Conservation (phyloP, 2,797 vertebrate species). For the Myotis vivesi region DNA sequence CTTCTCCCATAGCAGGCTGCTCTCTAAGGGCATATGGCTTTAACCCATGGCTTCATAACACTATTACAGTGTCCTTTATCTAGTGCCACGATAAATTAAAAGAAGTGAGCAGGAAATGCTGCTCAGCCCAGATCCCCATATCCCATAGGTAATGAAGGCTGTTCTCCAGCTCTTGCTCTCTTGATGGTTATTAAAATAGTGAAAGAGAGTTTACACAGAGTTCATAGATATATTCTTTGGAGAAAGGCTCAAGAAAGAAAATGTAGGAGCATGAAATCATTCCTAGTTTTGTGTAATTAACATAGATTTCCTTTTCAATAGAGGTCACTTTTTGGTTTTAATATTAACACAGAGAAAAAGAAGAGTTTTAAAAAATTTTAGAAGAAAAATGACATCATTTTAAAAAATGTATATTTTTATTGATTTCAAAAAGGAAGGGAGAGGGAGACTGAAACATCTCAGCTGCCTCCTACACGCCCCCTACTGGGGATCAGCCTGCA, state of each 20-base stretch:
- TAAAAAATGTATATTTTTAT: no score
- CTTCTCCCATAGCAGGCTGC: not conserved
- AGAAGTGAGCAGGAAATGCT: not conserved
- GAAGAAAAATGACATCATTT: not conserved
- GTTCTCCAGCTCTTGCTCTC: not conserved
- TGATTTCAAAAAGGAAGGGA: no score
- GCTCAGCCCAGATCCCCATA: not conserved
- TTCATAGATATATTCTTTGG: not conserved
- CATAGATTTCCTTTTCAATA: not conserved
- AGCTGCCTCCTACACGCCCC: no score
- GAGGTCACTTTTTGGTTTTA: not conserved
- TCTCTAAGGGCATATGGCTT: not conserved
- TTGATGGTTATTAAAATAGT: not conserved
- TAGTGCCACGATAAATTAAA: not conserved
- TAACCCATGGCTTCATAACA: not conserved
- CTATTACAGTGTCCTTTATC: not conserved
- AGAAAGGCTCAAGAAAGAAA: not conserved
- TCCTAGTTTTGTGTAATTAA: not conserved
- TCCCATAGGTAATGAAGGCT: not conserved
- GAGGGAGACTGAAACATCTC: no score
- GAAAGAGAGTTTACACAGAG: not conserved
- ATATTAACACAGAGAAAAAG: conserved; percentile 18
- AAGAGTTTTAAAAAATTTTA: not conserved
- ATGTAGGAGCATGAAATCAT: not conserved
- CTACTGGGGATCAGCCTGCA: no score